Evolutionary conservation across 1,140 invertebrate species (phyloP), one percentile per base, ranked within the genome.

Genomic region (Doryteuthis pealeii): DNA sequence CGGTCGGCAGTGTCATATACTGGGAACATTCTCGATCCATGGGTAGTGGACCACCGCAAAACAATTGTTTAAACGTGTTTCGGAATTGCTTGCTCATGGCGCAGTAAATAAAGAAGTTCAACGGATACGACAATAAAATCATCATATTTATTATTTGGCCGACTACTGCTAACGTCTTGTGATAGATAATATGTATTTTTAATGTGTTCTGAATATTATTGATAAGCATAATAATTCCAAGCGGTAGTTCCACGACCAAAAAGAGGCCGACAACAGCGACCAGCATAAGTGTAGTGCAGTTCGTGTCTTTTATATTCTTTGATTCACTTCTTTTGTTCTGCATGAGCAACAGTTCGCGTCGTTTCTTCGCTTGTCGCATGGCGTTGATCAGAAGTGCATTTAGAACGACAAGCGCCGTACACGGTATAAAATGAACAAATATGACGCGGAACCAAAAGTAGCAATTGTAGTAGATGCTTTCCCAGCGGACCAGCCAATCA

Each of bases 61-160:
- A 97, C 4, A 97, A 89, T 80, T 95, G 92, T 81, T 95, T 95
- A 88, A 97, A 98, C 0, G 96, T 97, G 85, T 96, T 94, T 40
- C 96, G 89, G 84, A 98, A 98, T 84, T 96, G 94, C 31, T 94
- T 90, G 68, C 93, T 95, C 96, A 97, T 97, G 6, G 95, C 95
- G 85, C 95, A 97, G 85, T 98, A 98, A 76, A 98, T 97, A 72
- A 95, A 95, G 83, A 98, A 98, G 87, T 97, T 96, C 73, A 97
- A 93, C 0, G 95, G 95, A 87, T 97, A 97, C 28, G 93, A 94
- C 10, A 96, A 90, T 65, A 95, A 93, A 77, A 98, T 94, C 86
- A 95, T 94, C 88, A 97, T 95, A 89, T 95, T 95, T 22, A 94
- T 93, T 58, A 95, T 78, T 1, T 81, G 76, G 3, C 75, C 82